Base-by-base conservation (phyloP, 2,888 invertebrate genomes). In the Sclerodermus sp. region DNA sequence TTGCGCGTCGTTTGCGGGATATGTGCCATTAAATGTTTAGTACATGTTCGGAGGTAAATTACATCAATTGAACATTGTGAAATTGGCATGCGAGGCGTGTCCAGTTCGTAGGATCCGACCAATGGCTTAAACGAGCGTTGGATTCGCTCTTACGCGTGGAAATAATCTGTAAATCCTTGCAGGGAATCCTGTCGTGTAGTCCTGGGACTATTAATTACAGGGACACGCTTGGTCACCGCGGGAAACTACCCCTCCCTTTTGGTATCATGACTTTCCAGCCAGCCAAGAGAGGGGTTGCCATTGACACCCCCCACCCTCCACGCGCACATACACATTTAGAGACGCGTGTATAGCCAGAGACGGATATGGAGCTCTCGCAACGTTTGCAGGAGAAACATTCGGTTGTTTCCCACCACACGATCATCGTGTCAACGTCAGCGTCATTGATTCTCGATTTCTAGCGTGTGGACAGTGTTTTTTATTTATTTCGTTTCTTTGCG, bases 161-260 rank as follows among this genome's bases (percentile, higher is more conserved):
- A 59, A 53, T 45, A 48, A 42, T 53, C 53, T 56, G 63, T 60
- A 63, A 56, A 63, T 55, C 52, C 48, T 45, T 32, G 12, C 34
- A 12, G 34, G 30, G 10, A n/a, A 12, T 34, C n/a, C 34, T 23
- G 23, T 23, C 23, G 23, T 23, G 8, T 23, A 23, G 23, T 23
- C 23, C 23, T 23, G 23, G 51, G 66, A 66, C 71, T 67, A 71
- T 71, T 69, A 71, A 71, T 71, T 70, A 71, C 63, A 57, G 62
- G 58, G 62, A 64, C 56, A 60, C 62, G 60, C 55, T 57, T 51
- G 57, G 56, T 54, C 63, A 63, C 62, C 57, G 56, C 61, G 62
- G 65, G 55, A 61, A 64, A 61, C 60, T 58, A 53, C 51, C 55
- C 48, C 51, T 48, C 32, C 36, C 45, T 34, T 3, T 45, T 8